Evolutionary conservation across 2,113 vertebrate species (phyloP).

Genomic region (Clarias gariepinus): DNA sequence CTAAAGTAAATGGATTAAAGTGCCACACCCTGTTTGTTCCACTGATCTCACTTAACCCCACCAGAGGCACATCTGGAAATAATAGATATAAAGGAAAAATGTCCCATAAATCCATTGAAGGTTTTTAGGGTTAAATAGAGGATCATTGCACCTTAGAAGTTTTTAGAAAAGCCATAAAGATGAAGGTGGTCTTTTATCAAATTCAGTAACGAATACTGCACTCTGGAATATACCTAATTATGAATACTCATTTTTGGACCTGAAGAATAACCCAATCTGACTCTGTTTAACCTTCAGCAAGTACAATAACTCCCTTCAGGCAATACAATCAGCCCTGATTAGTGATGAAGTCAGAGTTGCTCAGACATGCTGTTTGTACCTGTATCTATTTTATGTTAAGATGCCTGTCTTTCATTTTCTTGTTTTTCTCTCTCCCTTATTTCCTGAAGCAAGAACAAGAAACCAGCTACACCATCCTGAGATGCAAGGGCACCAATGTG

Average conservation of each 20-base stretch:
- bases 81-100: constrained; percentile 63
- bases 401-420: neutral
- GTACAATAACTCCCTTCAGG: neutral
- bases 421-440: constrained; percentile 64
- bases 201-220: constrained; percentile 56
- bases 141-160: constrained; percentile 57
- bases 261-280: neutral
- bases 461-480: constrained; percentile 97
- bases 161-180: constrained; percentile 70
- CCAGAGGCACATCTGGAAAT: constrained; percentile 73
- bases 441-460: constrained; percentile 95
- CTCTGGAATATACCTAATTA: constrained; percentile 45
- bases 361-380: constrained; percentile 18
- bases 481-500: constrained; percentile 90
- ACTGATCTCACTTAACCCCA: constrained; percentile 41
- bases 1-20: constrained; percentile 44
- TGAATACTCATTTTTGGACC: constrained; percentile 34
- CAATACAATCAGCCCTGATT: constrained; percentile 25
- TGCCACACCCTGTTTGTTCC: constrained; percentile 36
- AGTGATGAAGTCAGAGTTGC: constrained; percentile 15
- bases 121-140: constrained; percentile 57
- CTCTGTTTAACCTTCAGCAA: neutral
- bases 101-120: constrained; percentile 68
- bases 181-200: constrained; percentile 67
- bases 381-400: constrained; percentile 13